Conservation (phyloP, 2,888 invertebrate genomes). For the Leucoma salicis region DNA sequence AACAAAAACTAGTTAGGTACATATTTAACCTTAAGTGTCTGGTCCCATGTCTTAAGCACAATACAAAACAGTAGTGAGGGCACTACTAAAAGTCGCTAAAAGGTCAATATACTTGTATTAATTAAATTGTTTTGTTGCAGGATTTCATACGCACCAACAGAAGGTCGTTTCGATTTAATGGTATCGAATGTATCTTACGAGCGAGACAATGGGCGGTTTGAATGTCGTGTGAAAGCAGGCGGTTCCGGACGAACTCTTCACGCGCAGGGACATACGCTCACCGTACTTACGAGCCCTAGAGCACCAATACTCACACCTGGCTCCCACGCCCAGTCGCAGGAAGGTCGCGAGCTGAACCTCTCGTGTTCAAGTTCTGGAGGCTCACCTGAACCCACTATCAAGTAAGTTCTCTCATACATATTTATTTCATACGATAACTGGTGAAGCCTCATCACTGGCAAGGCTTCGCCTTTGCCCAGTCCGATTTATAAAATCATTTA, state of each 20-base stretch:
- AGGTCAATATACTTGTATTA: too few relatives aligned
- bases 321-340: constrained; percentile 89
- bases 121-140: constrained; percentile 65
- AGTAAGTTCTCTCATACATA: too few relatives aligned
- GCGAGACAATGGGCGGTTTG: constrained; percentile 95
- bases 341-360: constrained; percentile 88
- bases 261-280: constrained; percentile 91
- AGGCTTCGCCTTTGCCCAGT: too few relatives aligned
- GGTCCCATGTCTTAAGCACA: too few relatives aligned
- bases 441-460: too few relatives aligned
- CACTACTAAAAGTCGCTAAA: too few relatives aligned
- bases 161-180: constrained; percentile 92
- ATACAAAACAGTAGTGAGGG: too few relatives aligned
- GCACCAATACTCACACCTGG: constrained; percentile 90
- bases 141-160: constrained; percentile 90
- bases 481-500: too few relatives aligned
- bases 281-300: constrained; percentile 92
- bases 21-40: too few relatives aligned
- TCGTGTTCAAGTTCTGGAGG: constrained; percentile 93
- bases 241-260: constrained; percentile 92
- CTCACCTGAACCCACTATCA: constrained; percentile 94
- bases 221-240: constrained; percentile 92
- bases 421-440: too few relatives aligned
- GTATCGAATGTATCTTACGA: constrained; percentile 95
- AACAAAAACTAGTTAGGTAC: too few relatives aligned